Evolutionary conservation across 2,113 vertebrate genomes (phyloP).

Genomic region (Hypocryptadius cinnamomeus): DNA sequence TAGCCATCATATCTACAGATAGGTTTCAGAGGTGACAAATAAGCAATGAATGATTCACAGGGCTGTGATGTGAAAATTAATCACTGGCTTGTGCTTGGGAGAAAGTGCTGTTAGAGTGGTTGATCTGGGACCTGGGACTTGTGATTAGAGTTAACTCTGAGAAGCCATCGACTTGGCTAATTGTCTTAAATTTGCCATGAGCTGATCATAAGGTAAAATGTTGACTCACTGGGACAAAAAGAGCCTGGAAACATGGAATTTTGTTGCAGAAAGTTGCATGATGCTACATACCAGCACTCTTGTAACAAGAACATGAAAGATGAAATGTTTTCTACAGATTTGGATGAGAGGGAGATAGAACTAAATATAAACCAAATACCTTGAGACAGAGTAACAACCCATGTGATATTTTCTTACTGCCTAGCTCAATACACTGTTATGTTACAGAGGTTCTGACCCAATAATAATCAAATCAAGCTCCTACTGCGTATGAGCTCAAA

Average conservation of each 20-base stretch:
- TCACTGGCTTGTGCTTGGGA: neutral
- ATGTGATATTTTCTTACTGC: neutral
- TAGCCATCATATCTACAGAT: neutral
- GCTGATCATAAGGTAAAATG: neutral
- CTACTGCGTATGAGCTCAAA: neutral
- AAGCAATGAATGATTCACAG: neutral
- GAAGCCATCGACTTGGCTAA: neutral
- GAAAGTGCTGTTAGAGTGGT: neutral
- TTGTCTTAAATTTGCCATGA: neutral
- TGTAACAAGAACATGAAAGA: neutral
- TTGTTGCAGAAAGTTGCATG: neutral
- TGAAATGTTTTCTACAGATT: neutral
- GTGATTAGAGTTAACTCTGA: neutral
- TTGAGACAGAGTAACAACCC: neutral
- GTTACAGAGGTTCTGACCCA: neutral
- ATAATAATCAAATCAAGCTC: neutral
- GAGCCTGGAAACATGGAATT: neutral
- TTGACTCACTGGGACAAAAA: neutral
- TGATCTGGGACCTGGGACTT: neutral
- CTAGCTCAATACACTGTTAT: neutral
- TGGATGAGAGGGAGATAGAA: neutral
- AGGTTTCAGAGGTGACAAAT: neutral
- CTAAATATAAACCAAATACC: neutral
- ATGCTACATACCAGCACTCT: neutral
- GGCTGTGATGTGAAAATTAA: neutral